These are phyloP conservation scores for Sitobion miscanthi DNA, from an alignment of 1,140 invertebrate species.

Conservation along the genomic window DNA sequence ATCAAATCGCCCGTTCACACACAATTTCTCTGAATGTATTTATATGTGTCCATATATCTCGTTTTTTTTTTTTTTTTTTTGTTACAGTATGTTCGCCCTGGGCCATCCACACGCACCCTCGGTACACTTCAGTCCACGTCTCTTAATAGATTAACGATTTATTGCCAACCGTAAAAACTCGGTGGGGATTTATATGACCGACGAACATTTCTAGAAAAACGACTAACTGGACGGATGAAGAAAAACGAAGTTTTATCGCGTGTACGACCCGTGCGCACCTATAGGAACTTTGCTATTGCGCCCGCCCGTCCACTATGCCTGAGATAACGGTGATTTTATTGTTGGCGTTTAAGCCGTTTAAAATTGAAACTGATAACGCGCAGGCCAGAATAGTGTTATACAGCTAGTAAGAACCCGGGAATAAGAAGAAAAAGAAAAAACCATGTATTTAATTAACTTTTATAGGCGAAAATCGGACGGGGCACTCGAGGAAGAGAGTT, in stretches of 20 bases:
- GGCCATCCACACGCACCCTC: not conserved
- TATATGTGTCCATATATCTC: not conserved
- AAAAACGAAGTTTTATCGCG: not conserved
- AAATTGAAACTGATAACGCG: constrained; percentile 50
- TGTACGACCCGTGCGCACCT: not conserved
- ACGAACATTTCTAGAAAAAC: constrained; percentile 1
- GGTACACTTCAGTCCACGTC: not conserved
- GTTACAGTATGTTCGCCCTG: not conserved
- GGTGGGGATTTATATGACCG: not conserved
- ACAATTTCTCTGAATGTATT: not conserved
- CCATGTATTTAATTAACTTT: constrained; percentile 47
- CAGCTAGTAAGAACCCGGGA: not conserved
- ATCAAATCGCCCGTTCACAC: not conserved
- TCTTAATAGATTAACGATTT: constrained; percentile 49
- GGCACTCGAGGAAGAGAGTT: not conserved
- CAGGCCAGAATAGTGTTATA: not conserved
- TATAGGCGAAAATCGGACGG: constrained; percentile 23
- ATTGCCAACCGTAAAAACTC: constrained; percentile 6
- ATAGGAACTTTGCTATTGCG: not conserved
- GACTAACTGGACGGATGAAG: not conserved
- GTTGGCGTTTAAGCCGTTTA: constrained; percentile 42
- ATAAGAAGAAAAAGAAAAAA: not conserved
- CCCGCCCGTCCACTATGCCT: not conserved
- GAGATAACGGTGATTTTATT: constrained; percentile 48
- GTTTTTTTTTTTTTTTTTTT: not conserved